Conservation (phyloP, 2,888 invertebrate genomes). For the Scaptomyza reducta region DNA sequence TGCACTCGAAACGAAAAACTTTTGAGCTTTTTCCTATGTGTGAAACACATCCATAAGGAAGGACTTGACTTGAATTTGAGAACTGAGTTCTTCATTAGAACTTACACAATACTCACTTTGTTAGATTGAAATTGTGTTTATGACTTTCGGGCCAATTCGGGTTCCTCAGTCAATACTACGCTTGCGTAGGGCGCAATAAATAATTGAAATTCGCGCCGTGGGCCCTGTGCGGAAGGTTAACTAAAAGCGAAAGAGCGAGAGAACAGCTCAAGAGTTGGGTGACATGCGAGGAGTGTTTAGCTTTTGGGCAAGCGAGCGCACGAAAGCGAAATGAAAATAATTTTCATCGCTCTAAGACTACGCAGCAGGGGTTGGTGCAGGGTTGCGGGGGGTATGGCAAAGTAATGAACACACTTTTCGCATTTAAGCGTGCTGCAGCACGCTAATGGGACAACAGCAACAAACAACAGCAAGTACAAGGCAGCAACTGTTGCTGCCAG, state of each 20-base stretch:
- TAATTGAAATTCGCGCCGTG: conserved; percentile 69
- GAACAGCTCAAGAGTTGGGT: conserved; percentile 44
- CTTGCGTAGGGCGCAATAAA: conserved; percentile 71
- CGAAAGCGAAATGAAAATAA: conserved; percentile 76
- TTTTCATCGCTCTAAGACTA: conserved; percentile 69
- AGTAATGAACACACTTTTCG: conserved; percentile 80
- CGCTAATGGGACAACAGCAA: conserved; percentile 75
- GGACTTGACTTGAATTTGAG: not conserved
- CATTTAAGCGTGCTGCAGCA: conserved; percentile 74
- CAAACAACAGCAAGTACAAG: conserved; percentile 31
- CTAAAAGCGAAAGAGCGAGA: conserved; percentile 26
- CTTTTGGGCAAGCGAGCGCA: conserved; percentile 77
- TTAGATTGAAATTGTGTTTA: conserved; percentile 48
- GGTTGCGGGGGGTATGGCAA: conserved; percentile 11
- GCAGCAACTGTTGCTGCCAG: conserved; percentile 69
- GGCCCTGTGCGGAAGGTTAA: conserved; percentile 54
- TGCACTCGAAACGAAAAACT: not conserved
- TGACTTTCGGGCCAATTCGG: conserved; percentile 43
- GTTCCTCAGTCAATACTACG: conserved; percentile 59
- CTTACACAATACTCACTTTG: conserved; percentile 12
- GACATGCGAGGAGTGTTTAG: conserved; percentile 47
- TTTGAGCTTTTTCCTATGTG: not conserved
- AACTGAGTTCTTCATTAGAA: conserved; percentile 26
- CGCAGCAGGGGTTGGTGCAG: not conserved
- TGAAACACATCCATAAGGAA: not conserved